Base-by-base conservation (phyloP, 1,140 invertebrate species). In the Drosophila sechellia region DNA sequence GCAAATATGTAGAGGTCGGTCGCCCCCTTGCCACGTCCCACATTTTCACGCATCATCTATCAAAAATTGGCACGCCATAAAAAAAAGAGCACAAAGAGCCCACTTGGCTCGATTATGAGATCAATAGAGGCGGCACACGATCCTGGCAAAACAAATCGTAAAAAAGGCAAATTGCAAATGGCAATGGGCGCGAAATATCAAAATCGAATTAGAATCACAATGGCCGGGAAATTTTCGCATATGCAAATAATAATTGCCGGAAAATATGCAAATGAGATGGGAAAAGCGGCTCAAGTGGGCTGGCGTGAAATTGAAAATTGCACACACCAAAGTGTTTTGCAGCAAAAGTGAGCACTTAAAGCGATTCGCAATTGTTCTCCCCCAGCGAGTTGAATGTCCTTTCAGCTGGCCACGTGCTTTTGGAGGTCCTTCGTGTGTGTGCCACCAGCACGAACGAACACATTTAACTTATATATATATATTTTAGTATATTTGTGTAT, bases 241-340 rank as follows among this genome's bases (percentile, higher is more conserved):
- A 87, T 83, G 83, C 84, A 58, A 87, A 87, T 54, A 54, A 83
- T 83, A 89, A 86, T 87, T 86, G 83, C 70, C 83, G 71, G 57
- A 83, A 77, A 86, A 87, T 89, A 87, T 87, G 83, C 79, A 87
- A 87, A 87, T 87, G 84, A 89, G 79, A 11, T 66, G 45, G 31
- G 31, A 40, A 40, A 42, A 56, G 17, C n/a, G 40, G n/a, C 10
- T 5, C 49, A 20, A 39, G 60, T 40, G 48, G 17, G 22, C 13
- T 11, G 34, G 43, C 22, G 34, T 61, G 46, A 80, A 73, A 70
- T 71, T 61, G 42, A 39, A 78, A 83, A 75, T 70, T 46, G 60
- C 17, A 63, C 17, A 35, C 8, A 17, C 37, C 27, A 27, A 27
- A 22, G 8, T 49, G 25, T 5, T 56, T 31, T 31, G 22, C 34